These are phyloP conservation scores for Clangula hyemalis DNA, from an alignment of 2,797 vertebrate genomes.

Conservation along the genomic window DNA sequence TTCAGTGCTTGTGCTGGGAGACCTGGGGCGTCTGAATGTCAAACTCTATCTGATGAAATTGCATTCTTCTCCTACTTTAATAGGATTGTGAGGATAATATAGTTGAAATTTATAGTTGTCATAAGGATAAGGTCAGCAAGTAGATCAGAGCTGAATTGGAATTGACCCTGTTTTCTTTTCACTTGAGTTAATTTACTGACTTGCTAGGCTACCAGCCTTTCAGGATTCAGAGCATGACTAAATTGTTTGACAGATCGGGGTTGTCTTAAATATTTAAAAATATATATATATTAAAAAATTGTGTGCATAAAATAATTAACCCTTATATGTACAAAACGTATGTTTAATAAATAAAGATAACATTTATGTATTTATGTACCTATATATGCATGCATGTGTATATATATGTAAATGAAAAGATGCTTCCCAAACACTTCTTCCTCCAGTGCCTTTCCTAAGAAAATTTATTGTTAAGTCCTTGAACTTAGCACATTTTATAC, in stretches of 20 bases:
- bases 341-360: background rate
- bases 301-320: background rate
- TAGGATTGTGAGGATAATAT: conserved; percentile 35
- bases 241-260: background rate
- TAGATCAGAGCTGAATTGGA: conserved; percentile 53
- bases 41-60: conserved; percentile 18
- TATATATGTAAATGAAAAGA: background rate
- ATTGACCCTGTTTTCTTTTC: conserved; percentile 37
- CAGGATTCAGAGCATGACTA: background rate
- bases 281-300: background rate
- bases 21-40: conserved; percentile 32
- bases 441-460: background rate
- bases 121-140: conserved; percentile 47
- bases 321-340: background rate
- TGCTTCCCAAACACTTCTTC: background rate
- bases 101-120: conserved; percentile 64
- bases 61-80: conserved; percentile 55
- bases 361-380: background rate
- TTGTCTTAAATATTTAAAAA: background rate
- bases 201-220: background rate
- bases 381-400: rapidly evolving
- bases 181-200: conserved; percentile 48
- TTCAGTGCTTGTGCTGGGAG: background rate
- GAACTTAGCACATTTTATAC: background rate
- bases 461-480: background rate